Percentiles rank a stretch among this genome's conserved stretches.
These are phyloP conservation scores for Ferdinandea cuprea DNA, from an alignment of 2,888 invertebrate genomes.

Conservation along the genomic window DNA sequence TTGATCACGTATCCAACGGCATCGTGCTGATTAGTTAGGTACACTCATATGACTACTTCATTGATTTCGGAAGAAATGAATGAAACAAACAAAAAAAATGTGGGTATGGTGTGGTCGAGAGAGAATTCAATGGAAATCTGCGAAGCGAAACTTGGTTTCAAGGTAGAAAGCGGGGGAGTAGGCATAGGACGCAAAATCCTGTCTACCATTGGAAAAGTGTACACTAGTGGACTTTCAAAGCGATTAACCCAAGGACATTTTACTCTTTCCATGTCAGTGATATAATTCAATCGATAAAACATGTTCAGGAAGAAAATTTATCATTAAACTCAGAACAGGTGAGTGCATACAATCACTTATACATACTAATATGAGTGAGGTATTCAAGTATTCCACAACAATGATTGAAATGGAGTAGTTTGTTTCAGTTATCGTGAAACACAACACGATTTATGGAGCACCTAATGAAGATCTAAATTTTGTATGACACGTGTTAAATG, in stretches of 20 bases:
- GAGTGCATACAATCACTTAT: background rate
- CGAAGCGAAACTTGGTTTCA: constrained; percentile 3
- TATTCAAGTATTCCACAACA: no score
- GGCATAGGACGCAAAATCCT: background rate
- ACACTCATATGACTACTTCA: constrained; percentile 17
- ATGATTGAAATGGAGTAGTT: no score
- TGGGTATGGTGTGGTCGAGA: constrained; percentile 10
- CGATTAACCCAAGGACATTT: constrained; percentile 31
- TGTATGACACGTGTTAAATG: no score
- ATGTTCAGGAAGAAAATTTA: background rate
- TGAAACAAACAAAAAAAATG: constrained; percentile 30
- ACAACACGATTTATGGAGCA: no score
- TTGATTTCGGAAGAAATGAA: constrained; percentile 2
- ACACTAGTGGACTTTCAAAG: constrained; percentile 13
- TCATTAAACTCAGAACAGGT: constrained; percentile 15
- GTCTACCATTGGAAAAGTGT: constrained; percentile 10
- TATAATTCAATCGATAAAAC: constrained; percentile 25
- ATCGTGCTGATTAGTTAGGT: constrained; percentile 48
- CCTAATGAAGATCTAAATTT: no score
- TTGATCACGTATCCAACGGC: constrained; percentile 38
- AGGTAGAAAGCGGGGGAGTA: background rate
- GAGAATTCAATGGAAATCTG: constrained; percentile 13
- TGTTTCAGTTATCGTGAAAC: no score
- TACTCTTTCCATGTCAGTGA: constrained; percentile 18
- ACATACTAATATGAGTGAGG: no score